Base-by-base conservation (phyloP, 2,888 invertebrate species). In the Leptinotarsa juncta region DNA sequence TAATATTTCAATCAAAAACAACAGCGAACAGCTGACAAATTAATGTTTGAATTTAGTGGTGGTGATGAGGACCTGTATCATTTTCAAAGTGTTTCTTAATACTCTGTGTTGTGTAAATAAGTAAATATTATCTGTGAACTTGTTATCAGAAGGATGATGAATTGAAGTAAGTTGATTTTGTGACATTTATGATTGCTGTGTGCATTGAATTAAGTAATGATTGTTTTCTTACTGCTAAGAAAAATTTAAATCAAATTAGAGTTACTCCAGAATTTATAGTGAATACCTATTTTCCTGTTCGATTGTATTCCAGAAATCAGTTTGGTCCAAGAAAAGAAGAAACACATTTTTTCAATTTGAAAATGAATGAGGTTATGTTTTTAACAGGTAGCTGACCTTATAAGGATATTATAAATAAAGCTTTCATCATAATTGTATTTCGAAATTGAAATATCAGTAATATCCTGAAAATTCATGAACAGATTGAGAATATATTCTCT, bases 371-470 rank as follows among this genome's bases (percentile, higher is more conserved):
- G 71, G 74, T 71, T 71, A 71, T 67, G 68, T 71, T 71, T 71
- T 51, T 74, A 74, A 74, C 71, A 74, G 73, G 70, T 73, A 73
- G 70, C 60, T 70, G 73, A 73, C 73, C 73, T 70, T 73, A 73
- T 73, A 70, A 69, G 73, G 73, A 51, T 73, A 67, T 73, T 70
- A 69, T 70, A 73, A 73, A 73, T n/a, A 51, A 51, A 51, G 5
- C 51, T 42, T 42, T 42, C 42, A 42, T 42, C 3, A 42, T 42
- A 12, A 42, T 42, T 10, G 7, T 42, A 42, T 42, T 10, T 42
- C 42, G 10, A 42, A 42, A 42, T 42, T 42, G 42, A 42, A 42
- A 42, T 42, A 42, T 42, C 42, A 42, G 42, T 10, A 10, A 42
- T 42, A 12, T 10, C 10, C 42, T 12, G 3, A 42, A 42, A 42